Evolutionary conservation across 2,888 invertebrate species (phyloP), one percentile per base, ranked within the genome.

Genomic region (Mimumesa dahlbomi): DNA sequence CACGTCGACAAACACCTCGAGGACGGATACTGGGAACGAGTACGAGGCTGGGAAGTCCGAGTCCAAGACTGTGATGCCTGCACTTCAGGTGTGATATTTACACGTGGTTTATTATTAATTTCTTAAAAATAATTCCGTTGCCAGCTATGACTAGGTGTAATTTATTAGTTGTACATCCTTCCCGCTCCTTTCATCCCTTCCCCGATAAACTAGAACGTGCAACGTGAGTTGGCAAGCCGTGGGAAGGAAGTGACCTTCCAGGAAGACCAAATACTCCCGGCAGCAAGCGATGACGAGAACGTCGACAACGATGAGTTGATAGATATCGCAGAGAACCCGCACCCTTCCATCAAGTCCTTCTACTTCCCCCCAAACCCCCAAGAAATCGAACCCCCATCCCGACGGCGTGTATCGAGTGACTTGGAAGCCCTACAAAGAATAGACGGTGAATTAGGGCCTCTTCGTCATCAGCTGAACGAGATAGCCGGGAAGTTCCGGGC

Each of bases 301-400:
- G n/a, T 4, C 34, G n/a, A 46, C 2, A 43, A 58, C 22, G 76
- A 73, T 43, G 77, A 71, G 0, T 54, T 84, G 45, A 74, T 82
- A 45, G 75, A 75, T 49, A 77, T 83, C 4, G 78, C 77, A 0
- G 69, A 63, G 36, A 83, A 83, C 67, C 72, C 78, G 5, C 63
- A 73, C 19, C 73, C 82, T 0, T 81, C 84, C 22, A 70, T 78
- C 53, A 82, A 75, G 22, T 84, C 84, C 19, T 61, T 82, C 21
- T 82, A 77, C 49, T 75, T 84, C 3, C 75, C 81, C 0, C 76
- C 84, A 2, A 64, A 48, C 18, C 71, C 73, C 2, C 53, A 43
- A 1, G 68, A 66, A 4, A 49, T 22, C 5, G 54, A 38, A 4
- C n/a, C 6, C 0, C 2, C n/a, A 0, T 19, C 25, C 6, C n/a